Base-by-base conservation (phyloP, 1,140 invertebrate genomes). In the Papilio dardanus region DNA sequence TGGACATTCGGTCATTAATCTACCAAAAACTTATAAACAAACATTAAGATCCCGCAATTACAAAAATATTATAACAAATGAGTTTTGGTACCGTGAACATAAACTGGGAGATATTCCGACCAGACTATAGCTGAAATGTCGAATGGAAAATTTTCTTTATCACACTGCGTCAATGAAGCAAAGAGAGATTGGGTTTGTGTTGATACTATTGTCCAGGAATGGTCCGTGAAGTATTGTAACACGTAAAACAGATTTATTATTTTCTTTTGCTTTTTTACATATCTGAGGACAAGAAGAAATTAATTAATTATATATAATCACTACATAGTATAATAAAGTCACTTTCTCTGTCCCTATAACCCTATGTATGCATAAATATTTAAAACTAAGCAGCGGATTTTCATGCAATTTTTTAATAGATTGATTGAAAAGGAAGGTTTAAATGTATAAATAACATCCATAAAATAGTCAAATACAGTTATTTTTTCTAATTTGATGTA, bases 181-280 rank as follows among this genome's bases (percentile, higher is more conserved):
- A 42, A 66, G 0, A 79, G 58, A 8, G 54, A 65, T 33, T 65
- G 21, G 2, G 65, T 31, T 35, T 65, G 28, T 5, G 78, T 74
- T 3, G 58, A 42, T 24, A 75, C 71, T 10, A 78, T 73, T 10
- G 50, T 6, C 80, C 78, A 79, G 6, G 78, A 74, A 24, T 82
- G n/a, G 4, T 5, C 31, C 16, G 75, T 66, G 74, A 82, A 82
- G 30, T 50, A 79, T 10, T 75, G 14, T 6, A 76, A 12, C 12
- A 42, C 6, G 1, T 54, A 31, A 7, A 33, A 12, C 7, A 37
- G 3, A 21, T 21, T 31, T 7, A 19, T n/a, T 33, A 67, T 31
- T 21, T 46, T 75, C n/a, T 8, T 28, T n/a, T 42, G 65, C 1
- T 74, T 66, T 31, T 77, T 83, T 1, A 78, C n/a, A 50, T 75